Conservation (phyloP, 64 coral and sea anemone species). For the Pachyseris speciosa region DNA sequence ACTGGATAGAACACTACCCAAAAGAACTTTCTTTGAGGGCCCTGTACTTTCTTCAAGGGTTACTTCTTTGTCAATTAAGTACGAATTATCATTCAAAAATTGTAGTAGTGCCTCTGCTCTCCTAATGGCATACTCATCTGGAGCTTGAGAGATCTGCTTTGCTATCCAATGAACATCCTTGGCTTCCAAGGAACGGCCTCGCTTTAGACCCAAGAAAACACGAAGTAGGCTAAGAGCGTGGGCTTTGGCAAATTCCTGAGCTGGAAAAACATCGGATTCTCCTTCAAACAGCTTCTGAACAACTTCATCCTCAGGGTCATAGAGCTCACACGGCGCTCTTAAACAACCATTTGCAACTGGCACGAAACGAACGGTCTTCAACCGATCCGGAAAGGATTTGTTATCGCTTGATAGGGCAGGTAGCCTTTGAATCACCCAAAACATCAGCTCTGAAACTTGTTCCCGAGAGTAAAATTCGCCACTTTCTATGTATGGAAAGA, state of each 20-base stretch:
- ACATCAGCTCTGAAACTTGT: conserved; percentile 84
- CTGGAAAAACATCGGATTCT: conserved; percentile 78
- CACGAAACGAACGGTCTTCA: conserved; percentile 86
- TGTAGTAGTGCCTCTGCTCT: conserved; percentile 80
- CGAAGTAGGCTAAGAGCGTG: conserved; percentile 81
- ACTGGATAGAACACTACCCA: conserved; percentile 48
- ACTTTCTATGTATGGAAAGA: conserved; percentile 79
- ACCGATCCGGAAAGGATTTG: conserved; percentile 75
- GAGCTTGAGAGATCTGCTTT: conserved; percentile 62
- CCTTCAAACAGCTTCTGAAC: conserved; percentile 83
- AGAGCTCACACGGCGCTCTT: conserved; percentile 82
- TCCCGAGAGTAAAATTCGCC: conserved; percentile 73
- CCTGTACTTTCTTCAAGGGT: neutral
- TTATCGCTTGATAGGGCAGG: conserved; percentile 86
- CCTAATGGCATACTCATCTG: conserved; percentile 57
- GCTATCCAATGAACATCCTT: conserved; percentile 77
- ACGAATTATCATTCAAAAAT: conserved; percentile 81
- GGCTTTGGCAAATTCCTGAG: conserved; percentile 71
- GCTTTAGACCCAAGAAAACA: conserved; percentile 85
- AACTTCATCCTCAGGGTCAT: conserved; percentile 87
- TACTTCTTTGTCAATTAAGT: conserved; percentile 72
- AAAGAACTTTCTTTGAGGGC: neutral
- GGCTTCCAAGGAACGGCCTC: conserved; percentile 77
- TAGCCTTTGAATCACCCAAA: conserved; percentile 90
- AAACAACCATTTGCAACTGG: conserved; percentile 75